These are phyloP conservation scores for Flexamia atlantica DNA, from an alignment of 2,888 invertebrate genomes.

Conservation along the genomic window DNA sequence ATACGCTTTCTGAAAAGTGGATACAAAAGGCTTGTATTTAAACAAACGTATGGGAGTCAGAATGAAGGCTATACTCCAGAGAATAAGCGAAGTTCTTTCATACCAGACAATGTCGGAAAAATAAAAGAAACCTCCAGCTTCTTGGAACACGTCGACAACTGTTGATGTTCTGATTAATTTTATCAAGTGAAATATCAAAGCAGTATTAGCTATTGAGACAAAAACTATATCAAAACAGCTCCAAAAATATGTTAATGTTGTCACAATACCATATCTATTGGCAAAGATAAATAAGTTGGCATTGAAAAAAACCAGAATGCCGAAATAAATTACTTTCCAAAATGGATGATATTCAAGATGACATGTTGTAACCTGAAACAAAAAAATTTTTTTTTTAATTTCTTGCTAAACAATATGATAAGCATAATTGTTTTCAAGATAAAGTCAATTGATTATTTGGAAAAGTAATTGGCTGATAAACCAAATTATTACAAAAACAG, in stretches of 20 bases:
- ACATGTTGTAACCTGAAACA: slow-evolving; percentile 1
- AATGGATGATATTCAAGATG: background rate
- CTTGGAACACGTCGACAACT: slow-evolving; percentile 6
- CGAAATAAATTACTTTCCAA: background rate
- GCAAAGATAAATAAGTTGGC: background rate
- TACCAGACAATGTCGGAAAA: slow-evolving; percentile 31
- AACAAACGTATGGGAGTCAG: background rate
- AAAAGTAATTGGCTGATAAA: too few relatives aligned
- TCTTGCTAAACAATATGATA: too few relatives aligned
- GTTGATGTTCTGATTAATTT: background rate
- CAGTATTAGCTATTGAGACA: background rate
- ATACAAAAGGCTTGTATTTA: background rate
- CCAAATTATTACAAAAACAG: too few relatives aligned
- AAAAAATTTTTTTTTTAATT: too few relatives aligned
- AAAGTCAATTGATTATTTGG: too few relatives aligned
- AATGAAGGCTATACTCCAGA: slow-evolving; percentile 19
- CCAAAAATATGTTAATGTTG: background rate
- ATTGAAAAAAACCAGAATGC: background rate
- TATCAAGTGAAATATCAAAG: background rate
- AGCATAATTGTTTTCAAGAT: too few relatives aligned
- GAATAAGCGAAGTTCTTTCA: background rate
- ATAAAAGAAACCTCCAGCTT: slow-evolving; percentile 27
- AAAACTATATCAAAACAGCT: slow-evolving; percentile 1
- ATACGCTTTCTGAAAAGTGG: background rate
- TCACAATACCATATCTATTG: background rate